phyloP scores from a whole-genome alignment of 2,113 vertebrate species.

The Xiphorhynchus elegans region DNA sequence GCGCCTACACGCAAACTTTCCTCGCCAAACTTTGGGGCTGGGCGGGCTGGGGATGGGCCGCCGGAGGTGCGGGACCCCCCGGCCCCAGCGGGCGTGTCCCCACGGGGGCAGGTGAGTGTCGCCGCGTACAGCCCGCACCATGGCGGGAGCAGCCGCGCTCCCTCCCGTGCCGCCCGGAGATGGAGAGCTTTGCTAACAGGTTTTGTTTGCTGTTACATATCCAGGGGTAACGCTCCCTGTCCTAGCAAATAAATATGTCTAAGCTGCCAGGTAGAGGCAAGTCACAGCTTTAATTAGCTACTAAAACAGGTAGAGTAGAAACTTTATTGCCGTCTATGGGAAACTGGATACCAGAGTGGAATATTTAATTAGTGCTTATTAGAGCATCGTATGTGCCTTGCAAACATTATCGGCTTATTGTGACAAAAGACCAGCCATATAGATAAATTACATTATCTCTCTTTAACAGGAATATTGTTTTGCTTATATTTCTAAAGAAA shows the following conservation, averaged over 20 bases:
- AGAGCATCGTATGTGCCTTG: neutral
- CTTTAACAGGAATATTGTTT: fast-evolving
- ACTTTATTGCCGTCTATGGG: neutral
- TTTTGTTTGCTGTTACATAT: neutral
- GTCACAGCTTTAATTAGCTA: neutral
- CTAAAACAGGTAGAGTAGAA: neutral
- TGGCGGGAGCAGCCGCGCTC: neutral
- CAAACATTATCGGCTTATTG: neutral
- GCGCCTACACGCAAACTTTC: neutral
- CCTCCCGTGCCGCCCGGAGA: neutral
- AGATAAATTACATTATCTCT: neutral
- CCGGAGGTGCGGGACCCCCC: neutral
- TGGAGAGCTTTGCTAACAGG: neutral
- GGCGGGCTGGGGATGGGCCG: neutral
- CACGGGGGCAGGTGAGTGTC: neutral
- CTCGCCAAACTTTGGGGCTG: neutral
- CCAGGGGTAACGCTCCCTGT: neutral
- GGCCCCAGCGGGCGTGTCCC: neutral
- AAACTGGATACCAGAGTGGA: neutral
- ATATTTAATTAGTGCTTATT: neutral
- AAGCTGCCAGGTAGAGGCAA: neutral
- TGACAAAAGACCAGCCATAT: neutral
- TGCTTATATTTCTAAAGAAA: neutral
- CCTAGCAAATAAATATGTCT: neutral
- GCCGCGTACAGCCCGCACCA: neutral